phyloP scores from a whole-genome alignment of 2,797 vertebrate genomes.

The Todus mexicanus region DNA sequence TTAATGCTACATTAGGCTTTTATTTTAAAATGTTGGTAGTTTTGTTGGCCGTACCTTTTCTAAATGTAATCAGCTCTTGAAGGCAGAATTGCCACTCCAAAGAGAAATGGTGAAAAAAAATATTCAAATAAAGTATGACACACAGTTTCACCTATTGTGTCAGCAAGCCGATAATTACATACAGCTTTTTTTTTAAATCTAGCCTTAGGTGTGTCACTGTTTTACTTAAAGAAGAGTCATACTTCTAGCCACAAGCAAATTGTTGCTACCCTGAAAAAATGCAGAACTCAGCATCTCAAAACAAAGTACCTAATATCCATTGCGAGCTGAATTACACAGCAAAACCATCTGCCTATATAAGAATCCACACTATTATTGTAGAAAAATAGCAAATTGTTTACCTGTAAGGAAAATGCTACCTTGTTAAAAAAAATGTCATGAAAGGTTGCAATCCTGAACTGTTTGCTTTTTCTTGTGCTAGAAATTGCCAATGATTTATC shows the following conservation, averaged over 20 bases:
- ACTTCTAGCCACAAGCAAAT: constrained; percentile 64
- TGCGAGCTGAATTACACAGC: constrained; percentile 19
- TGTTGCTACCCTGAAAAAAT: constrained; percentile 56
- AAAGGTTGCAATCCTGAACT: not conserved
- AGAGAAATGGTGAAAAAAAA: constrained; percentile 33
- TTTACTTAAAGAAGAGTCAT: constrained; percentile 63
- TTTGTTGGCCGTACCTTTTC: not conserved
- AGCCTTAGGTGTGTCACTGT: constrained; percentile 70
- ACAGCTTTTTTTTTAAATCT: constrained; percentile 54
- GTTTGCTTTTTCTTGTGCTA: not conserved
- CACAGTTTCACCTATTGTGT: constrained; percentile 72
- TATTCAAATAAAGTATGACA: constrained; percentile 61
- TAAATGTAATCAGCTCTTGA: not conserved
- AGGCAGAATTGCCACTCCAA: constrained; percentile 21
- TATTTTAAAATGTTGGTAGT: not conserved
- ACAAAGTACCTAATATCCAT: constrained; percentile 28
- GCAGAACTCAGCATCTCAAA: constrained; percentile 54
- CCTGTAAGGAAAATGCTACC: not conserved
- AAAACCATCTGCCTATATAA: not conserved
- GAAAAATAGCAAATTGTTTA: not conserved
- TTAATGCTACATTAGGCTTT: not conserved
- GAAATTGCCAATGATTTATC: not conserved
- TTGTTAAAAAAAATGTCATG: not conserved
- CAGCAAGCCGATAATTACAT: constrained; percentile 63
- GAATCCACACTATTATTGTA: not conserved